Base-by-base conservation (phyloP, 2,113 vertebrate genomes). In the Meriones unguiculatus region DNA sequence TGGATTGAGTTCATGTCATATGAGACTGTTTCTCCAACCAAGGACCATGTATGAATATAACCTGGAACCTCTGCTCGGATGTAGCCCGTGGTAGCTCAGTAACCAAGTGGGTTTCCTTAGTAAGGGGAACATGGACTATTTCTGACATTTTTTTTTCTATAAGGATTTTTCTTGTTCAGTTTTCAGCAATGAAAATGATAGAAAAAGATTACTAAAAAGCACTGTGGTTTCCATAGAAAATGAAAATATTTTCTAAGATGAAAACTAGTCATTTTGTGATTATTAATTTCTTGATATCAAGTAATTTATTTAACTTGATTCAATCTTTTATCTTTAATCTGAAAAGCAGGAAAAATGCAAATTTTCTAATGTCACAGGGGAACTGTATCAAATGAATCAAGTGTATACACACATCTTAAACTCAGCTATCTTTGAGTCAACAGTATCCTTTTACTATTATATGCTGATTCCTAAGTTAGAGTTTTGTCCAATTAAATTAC, bases 171-270 rank as follows among this genome's bases (percentile, higher is more conserved):
- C 57, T 25, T 62, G 24, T 41, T 70, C 9, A 94, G 1, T 76
- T 30, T 93, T 38, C 18, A 57, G 73, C 50, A 81, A 32, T 88
- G n/a, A 89, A 41, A 12, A 59, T 46, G 85, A 88, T 75, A 93
- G 67, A 46, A 86, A 90, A 94, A 32, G 64, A 50, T 15, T 75
- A 80, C 46, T 73, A 70, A 92, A 65, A 73, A 41, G 1, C 20
- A 57, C n/a, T 24, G 1, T 82, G 2, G 20, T 73, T 41, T 69
- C 65, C 81, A 57, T 18, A 97, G 17, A 86, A 96, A 90, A 77
- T 64, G 18, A 87, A 92, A 93, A 90, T 86, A 91, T 87, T 50
- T 95, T 89, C 1, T 46, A 89, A 78, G 64, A 57, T 81, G 46
- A 95, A 93, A 65, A 57, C n/a, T 5, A 81, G 4, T 9, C n/a